phyloP scores from a whole-genome alignment of 2,888 invertebrate genomes.

The Heliconius charithonia region DNA sequence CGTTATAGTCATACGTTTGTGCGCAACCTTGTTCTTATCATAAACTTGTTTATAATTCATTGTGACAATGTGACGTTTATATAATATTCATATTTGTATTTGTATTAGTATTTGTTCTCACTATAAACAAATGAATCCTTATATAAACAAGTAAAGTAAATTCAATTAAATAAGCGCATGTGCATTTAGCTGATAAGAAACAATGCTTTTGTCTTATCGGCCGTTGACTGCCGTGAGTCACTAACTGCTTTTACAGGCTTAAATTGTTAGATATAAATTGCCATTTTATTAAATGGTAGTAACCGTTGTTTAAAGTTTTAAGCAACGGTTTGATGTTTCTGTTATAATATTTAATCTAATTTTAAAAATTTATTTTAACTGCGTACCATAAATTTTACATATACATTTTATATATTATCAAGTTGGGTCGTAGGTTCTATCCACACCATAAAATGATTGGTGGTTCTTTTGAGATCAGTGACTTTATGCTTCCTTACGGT shows the following conservation, averaged over 20 bases:
- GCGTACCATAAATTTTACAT: too few relatives aligned
- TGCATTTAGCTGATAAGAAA: neutral
- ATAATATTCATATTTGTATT: neutral
- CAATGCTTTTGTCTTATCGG: neutral
- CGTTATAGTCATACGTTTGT: too few relatives aligned
- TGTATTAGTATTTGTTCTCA: neutral
- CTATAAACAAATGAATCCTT: neutral
- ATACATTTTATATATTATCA: too few relatives aligned
- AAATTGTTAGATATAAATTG: neutral
- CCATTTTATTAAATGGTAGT: neutral
- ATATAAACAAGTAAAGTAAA: constrained; percentile 3
- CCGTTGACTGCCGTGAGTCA: neutral
- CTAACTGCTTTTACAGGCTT: neutral
- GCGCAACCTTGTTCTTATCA: too few relatives aligned
- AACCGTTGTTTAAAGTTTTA: too few relatives aligned
- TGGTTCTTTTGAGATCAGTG: too few relatives aligned
- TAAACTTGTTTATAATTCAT: neutral
- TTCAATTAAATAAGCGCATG: neutral
- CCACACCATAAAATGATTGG: too few relatives aligned
- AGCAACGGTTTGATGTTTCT: too few relatives aligned
- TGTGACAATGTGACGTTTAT: neutral
- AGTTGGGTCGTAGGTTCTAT: too few relatives aligned
- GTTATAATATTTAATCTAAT: too few relatives aligned
- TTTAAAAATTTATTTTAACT: too few relatives aligned
- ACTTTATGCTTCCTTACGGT: too few relatives aligned